Evolutionary conservation across 2,888 invertebrate species (phyloP), one percentile per base, ranked within the genome.

Genomic region (Homarus gammarus): DNA sequence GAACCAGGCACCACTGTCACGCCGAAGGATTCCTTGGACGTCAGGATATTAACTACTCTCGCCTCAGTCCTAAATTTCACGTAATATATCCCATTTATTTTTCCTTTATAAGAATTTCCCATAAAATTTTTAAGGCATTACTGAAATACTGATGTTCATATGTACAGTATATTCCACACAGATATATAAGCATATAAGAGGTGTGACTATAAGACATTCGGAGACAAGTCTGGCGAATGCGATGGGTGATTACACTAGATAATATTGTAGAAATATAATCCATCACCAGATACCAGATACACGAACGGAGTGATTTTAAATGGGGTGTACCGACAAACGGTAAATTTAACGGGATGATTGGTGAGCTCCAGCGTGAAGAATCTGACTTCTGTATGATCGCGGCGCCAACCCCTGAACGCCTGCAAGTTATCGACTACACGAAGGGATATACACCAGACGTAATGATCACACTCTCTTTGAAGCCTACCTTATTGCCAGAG

Each of bases 281-380:
- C 44, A 10, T 56, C 18, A 18, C 56, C 64, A 81, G 82, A 27
- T 82, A 44, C 70, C 38, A 31, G 5, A 70, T 82, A 15, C n/a
- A 82, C 33, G 82, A 68, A 15, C 68, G 70, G 44, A 40, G 68
- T 10, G 44, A 82, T 18, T 33, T 27, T 6, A 18, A 68, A 6
- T 82, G 68, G 44, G 82, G 82, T 2, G 82, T 70, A 12, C 68
- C 68, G 44, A 82, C 12, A 38, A 12, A 0, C 12, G 36, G 36
- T 2, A 38, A n/a, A 5, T 82, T 82, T 22, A 64, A 40, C 8
- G 82, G 82, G 1, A 82, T 82, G 82, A 49, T 82, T 1, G 82
- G 82, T 0, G 68, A 82, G 38, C 44, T 82, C 6, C 44, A 82
- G 49, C n/a, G 82, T 2, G 82, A 82, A 31, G 82, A 82, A 49